Conservation (phyloP, 1,140 invertebrate genomes). For the Pseudomyrmex sp. region DNA sequence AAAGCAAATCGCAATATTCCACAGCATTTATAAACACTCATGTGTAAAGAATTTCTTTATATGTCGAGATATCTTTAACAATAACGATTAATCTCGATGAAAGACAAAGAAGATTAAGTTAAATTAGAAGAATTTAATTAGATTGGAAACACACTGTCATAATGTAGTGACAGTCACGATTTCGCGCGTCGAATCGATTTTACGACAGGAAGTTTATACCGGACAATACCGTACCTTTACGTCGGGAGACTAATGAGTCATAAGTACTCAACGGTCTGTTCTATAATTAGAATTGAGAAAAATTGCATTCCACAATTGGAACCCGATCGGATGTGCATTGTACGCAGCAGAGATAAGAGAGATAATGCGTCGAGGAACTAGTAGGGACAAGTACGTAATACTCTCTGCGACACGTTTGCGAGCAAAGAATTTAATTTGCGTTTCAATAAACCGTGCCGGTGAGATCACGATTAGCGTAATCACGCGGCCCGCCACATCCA, state of each 20-base stretch:
- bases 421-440: conserved; percentile 11
- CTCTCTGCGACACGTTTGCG: background rate
- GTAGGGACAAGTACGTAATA: background rate
- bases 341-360: background rate
- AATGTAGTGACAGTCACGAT: background rate
- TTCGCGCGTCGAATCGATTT: conserved; percentile 30
- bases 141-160: no score
- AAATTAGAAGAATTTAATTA: no score
- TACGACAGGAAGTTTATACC: conserved; percentile 61
- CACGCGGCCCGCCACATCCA: conserved; percentile 4
- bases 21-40: no score
- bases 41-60: no score
- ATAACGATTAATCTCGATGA: no score
- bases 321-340: background rate
- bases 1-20: no score
- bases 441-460: background rate
- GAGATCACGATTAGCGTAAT: conserved; percentile 42
- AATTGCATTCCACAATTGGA: background rate
- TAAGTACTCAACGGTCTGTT: no score
- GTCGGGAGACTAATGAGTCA: conserved; percentile 1
- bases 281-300: background rate
- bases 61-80: no score
- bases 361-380: background rate
- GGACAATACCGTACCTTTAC: conserved; percentile 11
- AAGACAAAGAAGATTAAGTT: no score